phyloP scores from a whole-genome alignment of 2,113 vertebrate genomes.

The Pimephales promelas region DNA sequence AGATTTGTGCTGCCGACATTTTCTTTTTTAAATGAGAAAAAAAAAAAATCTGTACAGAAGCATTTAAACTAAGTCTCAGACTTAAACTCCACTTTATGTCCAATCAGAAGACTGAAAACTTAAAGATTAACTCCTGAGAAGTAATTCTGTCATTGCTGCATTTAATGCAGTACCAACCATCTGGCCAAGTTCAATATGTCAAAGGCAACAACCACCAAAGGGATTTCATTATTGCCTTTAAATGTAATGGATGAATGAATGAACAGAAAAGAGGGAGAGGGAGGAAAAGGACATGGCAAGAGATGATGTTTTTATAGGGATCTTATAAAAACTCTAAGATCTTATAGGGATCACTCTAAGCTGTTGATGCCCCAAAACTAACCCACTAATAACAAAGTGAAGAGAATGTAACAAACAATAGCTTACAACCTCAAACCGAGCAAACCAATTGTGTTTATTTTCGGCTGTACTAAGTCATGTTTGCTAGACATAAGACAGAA shows the following conservation, averaged over 20 bases:
- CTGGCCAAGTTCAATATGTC: constrained; percentile 11
- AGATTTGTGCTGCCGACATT: too few relatives aligned
- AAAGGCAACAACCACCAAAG: constrained; percentile 6
- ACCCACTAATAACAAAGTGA: background rate
- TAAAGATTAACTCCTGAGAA: background rate
- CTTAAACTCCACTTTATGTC: background rate
- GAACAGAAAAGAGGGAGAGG: background rate
- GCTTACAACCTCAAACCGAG: background rate
- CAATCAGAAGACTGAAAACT: background rate
- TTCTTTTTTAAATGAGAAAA: too few relatives aligned
- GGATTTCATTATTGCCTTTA: constrained; percentile 30
- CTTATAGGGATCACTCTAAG: background rate
- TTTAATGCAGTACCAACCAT: background rate
- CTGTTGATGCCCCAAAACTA: background rate
- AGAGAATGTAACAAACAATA: background rate
- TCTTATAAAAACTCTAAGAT: too few relatives aligned
- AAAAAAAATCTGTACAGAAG: too few relatives aligned
- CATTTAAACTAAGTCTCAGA: background rate
- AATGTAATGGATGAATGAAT: background rate
- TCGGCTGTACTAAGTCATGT: background rate
- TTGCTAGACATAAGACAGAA: background rate
- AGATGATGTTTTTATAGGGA: background rate
- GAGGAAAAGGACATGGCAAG: background rate
- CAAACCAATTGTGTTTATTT: constrained; percentile 1
- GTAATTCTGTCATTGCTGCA: background rate